Evolutionary conservation across 2,113 vertebrate species (phyloP), one percentile per base, ranked within the genome.

Genomic region (Cnemophilus loriae): DNA sequence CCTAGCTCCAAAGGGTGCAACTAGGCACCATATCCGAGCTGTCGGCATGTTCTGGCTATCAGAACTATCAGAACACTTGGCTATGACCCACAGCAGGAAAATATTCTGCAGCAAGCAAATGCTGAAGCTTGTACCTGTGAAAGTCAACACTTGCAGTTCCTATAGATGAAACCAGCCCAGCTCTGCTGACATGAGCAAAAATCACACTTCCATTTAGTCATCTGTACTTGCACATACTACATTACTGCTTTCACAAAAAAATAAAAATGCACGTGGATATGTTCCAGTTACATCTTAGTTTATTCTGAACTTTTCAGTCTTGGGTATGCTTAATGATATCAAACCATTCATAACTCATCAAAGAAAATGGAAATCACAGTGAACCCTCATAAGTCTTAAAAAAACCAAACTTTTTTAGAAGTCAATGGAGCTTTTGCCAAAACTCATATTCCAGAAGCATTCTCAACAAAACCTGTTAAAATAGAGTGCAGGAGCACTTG

Each of bases 121-220:
- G 69, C 69, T 87, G n/a, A 87, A 84, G 78, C 68, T 69, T 75
- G 69, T 74, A 92, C 68, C 77, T 69, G 64, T 87, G 91, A 90
- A 95, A 87, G 71, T 59, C 86, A 74, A 84, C 76, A 55, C 71
- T 67, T 56, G 24, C 85, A 77, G 56, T 37, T 75, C 47, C 44
- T 63, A 17, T 5, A 87, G 37, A 75, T n/a, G 15, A 89, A 95
- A 87, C 15, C 35, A 84, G 60, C 56, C 46, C 52, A 75, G 86
- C 68, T 86, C 84, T 64, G 52, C 76, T 87, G 91, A 92, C 73
- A 92, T 28, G 69, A 90, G 64, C 84, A 92, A 90, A 46, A 94
- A 70, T 78, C 89, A 88, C 71, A 47, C 79, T 92, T 86, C 56
- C 79, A 73, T 90, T 84, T 90, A 87, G 83, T 90, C 76, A 89